Percentiles rank a stretch among this genome's conserved stretches.
Conservation (phyloP, 2,888 invertebrate genomes). For the Notodonta dromedarius region DNA sequence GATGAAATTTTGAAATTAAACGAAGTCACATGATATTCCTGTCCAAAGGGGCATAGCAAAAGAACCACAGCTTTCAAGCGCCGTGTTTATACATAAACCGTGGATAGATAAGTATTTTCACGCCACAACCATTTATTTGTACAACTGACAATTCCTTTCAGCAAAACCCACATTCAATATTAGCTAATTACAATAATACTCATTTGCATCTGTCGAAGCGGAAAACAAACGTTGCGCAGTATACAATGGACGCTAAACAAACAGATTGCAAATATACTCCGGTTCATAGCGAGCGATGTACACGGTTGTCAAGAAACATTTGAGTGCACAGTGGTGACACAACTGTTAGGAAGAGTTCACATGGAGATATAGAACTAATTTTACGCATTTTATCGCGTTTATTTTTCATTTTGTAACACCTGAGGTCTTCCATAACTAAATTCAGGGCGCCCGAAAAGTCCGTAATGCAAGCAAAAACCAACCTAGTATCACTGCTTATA, state of each 20-base stretch:
- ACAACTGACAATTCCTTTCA: conserved; percentile 33
- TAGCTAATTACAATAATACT: conserved; percentile 41
- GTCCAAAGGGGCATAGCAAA: background rate
- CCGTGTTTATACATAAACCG: conserved; percentile 3
- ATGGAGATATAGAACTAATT: background rate
- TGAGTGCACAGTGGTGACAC: background rate
- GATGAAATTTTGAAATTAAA: background rate
- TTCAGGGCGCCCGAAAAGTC: too few relatives aligned
- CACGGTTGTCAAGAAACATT: conserved; percentile 5
- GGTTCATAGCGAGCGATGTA: conserved; percentile 2
- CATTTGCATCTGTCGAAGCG: conserved; percentile 24
- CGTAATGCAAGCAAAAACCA: too few relatives aligned
- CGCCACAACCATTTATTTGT: conserved; percentile 24
- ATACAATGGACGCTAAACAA: conserved; percentile 6
- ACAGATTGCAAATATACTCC: conserved; percentile 6
- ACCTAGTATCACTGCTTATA: too few relatives aligned
- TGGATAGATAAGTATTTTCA: conserved; percentile 2
- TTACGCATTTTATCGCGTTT: too few relatives aligned
- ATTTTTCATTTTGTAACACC: too few relatives aligned
- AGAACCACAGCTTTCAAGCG: background rate
- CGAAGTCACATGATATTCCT: too few relatives aligned
- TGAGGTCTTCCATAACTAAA: too few relatives aligned
- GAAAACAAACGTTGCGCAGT: background rate
- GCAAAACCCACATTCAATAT: conserved; percentile 40
- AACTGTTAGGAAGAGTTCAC: conserved; percentile 4